Evolutionary conservation across 2,888 invertebrate species (phyloP), one percentile per base, ranked within the genome.

Genomic region (Flabesymbios commensalis): DNA sequence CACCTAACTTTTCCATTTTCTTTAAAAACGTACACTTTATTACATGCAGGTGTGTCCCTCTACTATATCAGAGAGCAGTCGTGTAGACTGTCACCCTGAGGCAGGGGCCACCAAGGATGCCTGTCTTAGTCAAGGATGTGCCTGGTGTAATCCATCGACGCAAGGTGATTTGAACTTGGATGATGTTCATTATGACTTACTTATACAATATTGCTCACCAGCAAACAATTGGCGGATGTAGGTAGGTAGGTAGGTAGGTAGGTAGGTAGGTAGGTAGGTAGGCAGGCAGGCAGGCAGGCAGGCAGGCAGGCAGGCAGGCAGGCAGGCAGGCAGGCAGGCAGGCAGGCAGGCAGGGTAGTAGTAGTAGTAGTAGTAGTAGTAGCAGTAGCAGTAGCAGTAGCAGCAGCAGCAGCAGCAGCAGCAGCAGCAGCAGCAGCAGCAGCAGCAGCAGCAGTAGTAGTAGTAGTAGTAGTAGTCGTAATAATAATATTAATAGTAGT

Each of bases 1-100:
- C n/a, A n/a, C n/a, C n/a, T n/a, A n/a, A n/a, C n/a, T n/a, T 22
- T 17, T 17, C 22, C 28, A 22, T 22, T 14, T 10, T 36, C 39
- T 36, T 14, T 36, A 36, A 36, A 36, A n/a, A n/a, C n/a, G n/a
- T n/a, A n/a, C n/a, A n/a, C n/a, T n/a, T n/a, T n/a, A n/a, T 22
- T 39, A 58, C 45, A 31, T 31, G 48, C 42, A 56, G 47, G 48
- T 51, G n/a, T 64, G 64, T 45, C 61, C 62, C 7, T 4, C 32
- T 4, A 32, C 29, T 26, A 58, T 63, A 24, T 42, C 52, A 14
- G 64, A 49, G 39, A 26, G 36, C 1, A 33, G 57, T 26, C n/a
- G 65, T 17, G 47, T 67, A 19, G 69, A 71, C 59, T 71, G 71
- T 54, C 60, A 64, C 45, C 71, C 71, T 1, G 71, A 67, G 29